Evolutionary conservation across 2,888 invertebrate genomes (phyloP), one percentile per base, ranked within the genome.

Genomic region (Clostera curtula): DNA sequence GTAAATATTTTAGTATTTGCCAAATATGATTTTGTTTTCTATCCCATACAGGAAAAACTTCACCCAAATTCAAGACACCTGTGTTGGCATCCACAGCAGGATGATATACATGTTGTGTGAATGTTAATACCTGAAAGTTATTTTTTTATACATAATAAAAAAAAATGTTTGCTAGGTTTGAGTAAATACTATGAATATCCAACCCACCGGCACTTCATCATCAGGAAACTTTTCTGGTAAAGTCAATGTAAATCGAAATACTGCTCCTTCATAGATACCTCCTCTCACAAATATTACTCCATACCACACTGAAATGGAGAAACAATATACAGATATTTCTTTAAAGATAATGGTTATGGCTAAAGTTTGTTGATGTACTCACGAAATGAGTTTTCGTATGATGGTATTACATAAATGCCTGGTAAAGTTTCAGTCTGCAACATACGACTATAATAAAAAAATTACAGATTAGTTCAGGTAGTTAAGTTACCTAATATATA

Each of bases 341-440:
- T n/a, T n/a, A n/a, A n/a, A 19, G 18, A 16, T 15, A 15, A 31
- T 12, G 5, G 2, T 25, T 10, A 36, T 5, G 23, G 17, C 8
- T 24, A 11, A 18, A 18, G n/a, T 16, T 17, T 15, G 15, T 18
- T 26, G 34, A 19, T 25, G 6, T 38, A 88, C 90, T 89, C 86
- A 95, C 95, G 61, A 56, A 93, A 87, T 26, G 93, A 90, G 61
- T 90, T 92, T 56, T 90, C 90, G 57, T 90, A 90, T 23, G 97
- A 95, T 31, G 97, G 97, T 70, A 97, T 94, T 9, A 96, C 93
- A 79, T 97, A 97, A 33, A 97, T 88, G 25, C 97, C 96, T 54
- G 91, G 90, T 44, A 96, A 77, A 65, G 93, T 92, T 75, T 96
- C 94, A 26, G 90, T 91, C 61, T 91, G 90, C 42, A 95, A 74